These are phyloP conservation scores for Drosophila subquinaria DNA, from an alignment of 2,888 invertebrate species.

Conservation along the genomic window DNA sequence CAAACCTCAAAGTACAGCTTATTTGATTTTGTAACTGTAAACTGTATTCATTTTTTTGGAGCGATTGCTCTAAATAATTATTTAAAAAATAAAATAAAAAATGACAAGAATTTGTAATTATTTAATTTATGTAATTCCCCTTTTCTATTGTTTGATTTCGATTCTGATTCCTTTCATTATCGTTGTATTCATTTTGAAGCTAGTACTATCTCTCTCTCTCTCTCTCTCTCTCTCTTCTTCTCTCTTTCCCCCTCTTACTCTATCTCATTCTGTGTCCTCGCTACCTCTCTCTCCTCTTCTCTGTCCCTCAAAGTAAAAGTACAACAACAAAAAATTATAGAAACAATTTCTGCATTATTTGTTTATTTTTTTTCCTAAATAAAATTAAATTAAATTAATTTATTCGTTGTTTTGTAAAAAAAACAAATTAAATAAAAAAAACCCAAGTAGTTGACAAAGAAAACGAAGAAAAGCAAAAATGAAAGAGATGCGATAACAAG, in stretches of 20 bases:
- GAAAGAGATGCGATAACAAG: constrained; percentile 65
- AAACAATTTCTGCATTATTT: constrained; percentile 38
- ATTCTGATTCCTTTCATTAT: constrained; percentile 40
- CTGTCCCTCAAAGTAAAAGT: constrained; percentile 50
- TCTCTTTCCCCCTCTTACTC: constrained; percentile 23
- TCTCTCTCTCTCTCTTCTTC: constrained; percentile 21
- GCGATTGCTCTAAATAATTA: not conserved
- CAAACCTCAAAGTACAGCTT: constrained; percentile 35
- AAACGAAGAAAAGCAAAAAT: constrained; percentile 76
- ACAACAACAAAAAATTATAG: constrained; percentile 43
- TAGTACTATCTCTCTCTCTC: constrained; percentile 32
- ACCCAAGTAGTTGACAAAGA: constrained; percentile 67
- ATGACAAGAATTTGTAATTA: constrained; percentile 37
- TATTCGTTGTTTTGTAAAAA: constrained; percentile 32
- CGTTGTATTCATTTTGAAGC: constrained; percentile 58
- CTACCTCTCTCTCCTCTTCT: constrained; percentile 28
- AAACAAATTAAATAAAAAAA: constrained; percentile 29
- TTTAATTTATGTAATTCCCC: constrained; percentile 1
- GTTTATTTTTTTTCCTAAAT: constrained; percentile 10
- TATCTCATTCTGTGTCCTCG: constrained; percentile 24
- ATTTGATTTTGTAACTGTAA: constrained; percentile 38
- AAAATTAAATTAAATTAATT: constrained; percentile 14
- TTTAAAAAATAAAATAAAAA: constrained; percentile 4
- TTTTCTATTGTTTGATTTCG: constrained; percentile 17
- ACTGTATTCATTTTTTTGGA: constrained; percentile 10